Conservation (phyloP, 2,113 vertebrate species). For the Manacus vitellinus region DNA sequence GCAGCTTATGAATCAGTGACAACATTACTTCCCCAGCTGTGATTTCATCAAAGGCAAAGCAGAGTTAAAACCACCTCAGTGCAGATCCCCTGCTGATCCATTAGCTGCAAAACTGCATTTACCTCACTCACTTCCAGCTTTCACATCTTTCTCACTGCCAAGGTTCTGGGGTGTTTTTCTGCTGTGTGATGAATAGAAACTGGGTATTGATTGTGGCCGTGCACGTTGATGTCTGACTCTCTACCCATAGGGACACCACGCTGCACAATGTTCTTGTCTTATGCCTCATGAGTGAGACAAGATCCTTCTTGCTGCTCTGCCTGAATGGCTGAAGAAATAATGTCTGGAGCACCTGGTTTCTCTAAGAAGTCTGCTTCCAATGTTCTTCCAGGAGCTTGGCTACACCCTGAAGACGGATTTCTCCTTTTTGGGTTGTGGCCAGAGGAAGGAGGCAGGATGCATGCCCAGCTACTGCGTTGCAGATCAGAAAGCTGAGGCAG, state of each 20-base stretch:
- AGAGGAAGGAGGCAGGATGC: background rate
- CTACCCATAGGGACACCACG: accelerated
- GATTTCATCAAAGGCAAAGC: background rate
- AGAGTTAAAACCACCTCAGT: background rate
- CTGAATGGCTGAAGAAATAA: background rate
- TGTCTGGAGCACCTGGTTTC: background rate
- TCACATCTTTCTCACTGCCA: background rate
- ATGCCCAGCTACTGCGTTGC: background rate
- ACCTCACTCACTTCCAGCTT: background rate
- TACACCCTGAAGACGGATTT: background rate
- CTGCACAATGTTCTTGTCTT: accelerated
- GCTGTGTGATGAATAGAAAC: background rate
- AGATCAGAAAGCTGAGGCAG: background rate
- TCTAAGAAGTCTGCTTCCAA: constrained; percentile 39
- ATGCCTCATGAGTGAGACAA: background rate
- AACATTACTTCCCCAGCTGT: background rate
- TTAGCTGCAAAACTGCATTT: background rate
- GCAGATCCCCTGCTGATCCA: background rate
- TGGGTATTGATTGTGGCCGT: background rate
- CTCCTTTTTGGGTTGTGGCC: background rate
- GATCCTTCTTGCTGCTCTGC: constrained; percentile 6
- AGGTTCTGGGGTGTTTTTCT: background rate
- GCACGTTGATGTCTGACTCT: background rate
- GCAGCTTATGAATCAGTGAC: background rate
- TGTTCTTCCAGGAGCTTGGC: background rate